phyloP scores from a whole-genome alignment of 2,797 vertebrate genomes.

The Adelosebastes latens region DNA sequence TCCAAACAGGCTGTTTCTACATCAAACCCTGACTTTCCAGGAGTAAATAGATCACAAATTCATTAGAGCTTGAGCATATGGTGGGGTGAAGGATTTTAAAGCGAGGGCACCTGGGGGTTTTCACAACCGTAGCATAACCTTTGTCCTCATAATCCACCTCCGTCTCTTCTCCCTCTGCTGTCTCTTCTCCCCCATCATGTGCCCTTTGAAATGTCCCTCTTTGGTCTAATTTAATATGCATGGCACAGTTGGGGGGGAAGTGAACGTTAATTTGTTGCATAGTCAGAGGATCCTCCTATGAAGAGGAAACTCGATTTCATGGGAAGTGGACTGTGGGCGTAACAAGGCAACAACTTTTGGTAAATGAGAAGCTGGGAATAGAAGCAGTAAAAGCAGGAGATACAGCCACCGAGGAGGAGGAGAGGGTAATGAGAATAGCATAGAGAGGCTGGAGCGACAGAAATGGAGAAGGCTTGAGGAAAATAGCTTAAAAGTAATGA shows the following conservation, averaged over 20 bases:
- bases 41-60: slow-evolving; percentile 42
- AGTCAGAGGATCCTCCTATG: background rate
- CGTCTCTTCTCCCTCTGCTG: slow-evolving; percentile 36
- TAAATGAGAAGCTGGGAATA: slow-evolving; percentile 19
- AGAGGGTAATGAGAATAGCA: slow-evolving; percentile 40
- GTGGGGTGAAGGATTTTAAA: slow-evolving; percentile 49
- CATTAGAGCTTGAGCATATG: slow-evolving; percentile 50
- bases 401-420: background rate
- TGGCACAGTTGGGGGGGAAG: slow-evolving; percentile 34
- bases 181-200: slow-evolving; percentile 32
- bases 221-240: slow-evolving; percentile 63
- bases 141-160: slow-evolving; percentile 52
- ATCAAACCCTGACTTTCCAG: slow-evolving; percentile 5
- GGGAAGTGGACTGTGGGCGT: slow-evolving; percentile 30
- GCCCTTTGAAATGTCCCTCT: slow-evolving; percentile 58
- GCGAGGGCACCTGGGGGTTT: slow-evolving; percentile 46
- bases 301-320: slow-evolving; percentile 30
- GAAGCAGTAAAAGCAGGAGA: slow-evolving; percentile 17
- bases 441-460: slow-evolving; percentile 9
- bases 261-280: slow-evolving; percentile 45
- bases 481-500: slow-evolving; percentile 13
- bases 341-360: slow-evolving; percentile 20
- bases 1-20: background rate
- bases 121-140: slow-evolving; percentile 52
- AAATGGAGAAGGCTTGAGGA: slow-evolving; percentile 9